These are phyloP conservation scores for Phasianus colchicus DNA, from an alignment of 2,113 vertebrate species.

Conservation along the genomic window DNA sequence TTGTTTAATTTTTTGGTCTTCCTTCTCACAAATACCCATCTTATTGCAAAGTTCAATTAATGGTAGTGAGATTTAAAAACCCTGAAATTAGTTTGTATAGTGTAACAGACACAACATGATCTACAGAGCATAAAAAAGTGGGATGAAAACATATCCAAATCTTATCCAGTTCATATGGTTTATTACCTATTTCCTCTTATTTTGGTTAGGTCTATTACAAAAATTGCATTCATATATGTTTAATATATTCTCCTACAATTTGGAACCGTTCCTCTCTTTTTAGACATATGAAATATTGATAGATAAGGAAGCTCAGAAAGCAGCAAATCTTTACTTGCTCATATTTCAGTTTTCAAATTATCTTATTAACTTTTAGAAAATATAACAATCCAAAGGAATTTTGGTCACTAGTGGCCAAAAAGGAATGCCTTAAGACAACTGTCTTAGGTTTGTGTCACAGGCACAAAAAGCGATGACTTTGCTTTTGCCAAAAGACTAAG, in stretches of 20 bases:
- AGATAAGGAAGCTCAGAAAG: not conserved
- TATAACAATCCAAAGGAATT: not conserved
- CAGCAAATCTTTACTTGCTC: not conserved
- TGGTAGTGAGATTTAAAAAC: not conserved
- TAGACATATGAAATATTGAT: not conserved
- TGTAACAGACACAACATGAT: not conserved
- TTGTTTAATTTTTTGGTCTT: not conserved
- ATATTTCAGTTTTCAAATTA: not conserved
- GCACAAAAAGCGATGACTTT: not conserved
- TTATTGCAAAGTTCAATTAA: not conserved
- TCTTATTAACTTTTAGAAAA: not conserved
- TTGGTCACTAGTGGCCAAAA: not conserved
- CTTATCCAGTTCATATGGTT: not conserved
- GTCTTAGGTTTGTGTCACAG: not conserved
- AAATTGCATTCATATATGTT: not conserved
- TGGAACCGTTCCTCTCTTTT: not conserved
- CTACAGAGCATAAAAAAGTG: not conserved
- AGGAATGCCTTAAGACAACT: not conserved
- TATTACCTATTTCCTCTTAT: not conserved
- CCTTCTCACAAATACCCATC: not conserved
- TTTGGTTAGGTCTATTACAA: not conserved
- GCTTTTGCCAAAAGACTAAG: not conserved
- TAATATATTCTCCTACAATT: not conserved
- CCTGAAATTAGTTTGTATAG: not conserved
- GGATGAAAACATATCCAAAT: accelerated